Evolutionary conservation across 2,797 vertebrate genomes (phyloP).

Genomic region (Phoxinus dragarum): DNA sequence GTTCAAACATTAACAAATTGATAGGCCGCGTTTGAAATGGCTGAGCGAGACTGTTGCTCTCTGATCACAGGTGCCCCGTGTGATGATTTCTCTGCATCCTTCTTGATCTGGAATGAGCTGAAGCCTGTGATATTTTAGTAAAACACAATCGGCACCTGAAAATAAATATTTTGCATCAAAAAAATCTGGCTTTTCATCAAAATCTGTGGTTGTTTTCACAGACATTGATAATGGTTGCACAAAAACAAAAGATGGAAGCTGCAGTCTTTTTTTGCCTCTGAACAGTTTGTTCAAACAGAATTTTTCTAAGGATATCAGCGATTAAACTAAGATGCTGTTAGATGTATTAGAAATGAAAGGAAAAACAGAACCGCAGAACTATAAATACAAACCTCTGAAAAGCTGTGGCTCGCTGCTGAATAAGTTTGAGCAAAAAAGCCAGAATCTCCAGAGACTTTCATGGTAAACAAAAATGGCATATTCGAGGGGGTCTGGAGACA

Average conservation of each 20-base stretch:
- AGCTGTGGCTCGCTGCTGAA: neutral
- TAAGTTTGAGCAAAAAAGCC: slow-evolving; percentile 3
- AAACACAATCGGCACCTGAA: neutral
- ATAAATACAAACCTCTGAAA: slow-evolving; percentile 17
- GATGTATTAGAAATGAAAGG: slow-evolving; percentile 5
- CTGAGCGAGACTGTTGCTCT: slow-evolving; percentile 4
- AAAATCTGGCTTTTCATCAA: neutral
- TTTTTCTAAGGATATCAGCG: neutral
- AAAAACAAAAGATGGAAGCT: neutral
- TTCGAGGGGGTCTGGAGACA: neutral
- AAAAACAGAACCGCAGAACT: slow-evolving; percentile 9
- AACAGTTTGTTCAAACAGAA: slow-evolving; percentile 11
- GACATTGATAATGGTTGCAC: neutral
- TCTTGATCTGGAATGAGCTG: slow-evolving; percentile 11
- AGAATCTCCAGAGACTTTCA: slow-evolving; percentile 20
- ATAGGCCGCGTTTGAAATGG: slow-evolving; percentile 24
- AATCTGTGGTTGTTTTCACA: neutral
- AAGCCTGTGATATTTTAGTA: neutral
- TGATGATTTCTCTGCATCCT: neutral
- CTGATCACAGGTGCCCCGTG: slow-evolving; percentile 24
- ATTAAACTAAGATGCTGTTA: slow-evolving; percentile 25
- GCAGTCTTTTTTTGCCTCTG: neutral
- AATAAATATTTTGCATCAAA: neutral
- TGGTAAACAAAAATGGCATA: neutral
- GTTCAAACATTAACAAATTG: slow-evolving; percentile 50